phyloP scores from a whole-genome alignment of 2,113 vertebrate genomes.

The Peromyscus maniculatus region DNA sequence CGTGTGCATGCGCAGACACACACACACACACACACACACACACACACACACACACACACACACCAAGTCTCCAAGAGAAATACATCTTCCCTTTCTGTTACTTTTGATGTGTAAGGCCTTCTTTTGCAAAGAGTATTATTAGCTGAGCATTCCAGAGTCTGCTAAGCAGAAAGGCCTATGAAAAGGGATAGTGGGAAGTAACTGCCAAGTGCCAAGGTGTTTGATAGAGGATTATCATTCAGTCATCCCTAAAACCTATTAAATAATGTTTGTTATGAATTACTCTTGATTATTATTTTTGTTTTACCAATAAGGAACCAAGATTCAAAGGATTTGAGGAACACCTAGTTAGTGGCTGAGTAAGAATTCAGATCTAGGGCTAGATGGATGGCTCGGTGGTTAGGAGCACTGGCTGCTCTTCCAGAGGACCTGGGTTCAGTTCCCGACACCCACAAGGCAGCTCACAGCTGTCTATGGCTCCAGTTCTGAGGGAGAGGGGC shows the following conservation, averaged over 20 bases:
- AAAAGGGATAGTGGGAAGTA: background rate
- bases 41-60: background rate
- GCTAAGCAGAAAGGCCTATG: background rate
- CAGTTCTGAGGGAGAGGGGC: background rate
- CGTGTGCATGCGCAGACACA: background rate
- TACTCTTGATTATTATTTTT: background rate
- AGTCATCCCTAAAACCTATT: background rate
- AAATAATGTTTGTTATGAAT: background rate
- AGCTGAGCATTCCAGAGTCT: background rate
- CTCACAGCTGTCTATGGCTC: background rate
- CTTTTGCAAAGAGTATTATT: background rate
- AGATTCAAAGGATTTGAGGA: constrained; percentile 6
- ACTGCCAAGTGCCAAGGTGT: background rate
- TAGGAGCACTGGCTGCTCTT: background rate
- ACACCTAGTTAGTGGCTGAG: background rate
- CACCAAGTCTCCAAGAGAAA: background rate
- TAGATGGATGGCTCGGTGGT: background rate
- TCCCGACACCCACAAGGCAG: background rate
- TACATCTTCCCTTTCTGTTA: background rate
- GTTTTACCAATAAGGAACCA: constrained; percentile 11
- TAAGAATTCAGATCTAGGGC: background rate
- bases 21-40: background rate
- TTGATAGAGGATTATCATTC: background rate
- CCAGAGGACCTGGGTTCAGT: background rate
- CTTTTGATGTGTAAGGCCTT: constrained; percentile 14